Conservation (phyloP, 2,113 vertebrate genomes). For the Mirza zaza region DNA sequence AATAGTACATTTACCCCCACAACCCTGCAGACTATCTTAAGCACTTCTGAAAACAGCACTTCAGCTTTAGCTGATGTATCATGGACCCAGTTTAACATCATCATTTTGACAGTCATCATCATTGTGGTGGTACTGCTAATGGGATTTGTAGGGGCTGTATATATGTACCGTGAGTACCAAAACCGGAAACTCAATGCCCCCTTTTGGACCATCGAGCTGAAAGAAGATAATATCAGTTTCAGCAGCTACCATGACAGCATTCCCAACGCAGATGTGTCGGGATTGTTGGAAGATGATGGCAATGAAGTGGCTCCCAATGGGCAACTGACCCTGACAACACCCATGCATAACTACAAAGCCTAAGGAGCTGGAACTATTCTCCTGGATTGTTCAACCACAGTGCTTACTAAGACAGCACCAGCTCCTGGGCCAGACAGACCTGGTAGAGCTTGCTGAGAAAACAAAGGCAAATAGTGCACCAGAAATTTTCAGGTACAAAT, state of each 20-base stretch:
- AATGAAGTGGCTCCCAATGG: conserved; percentile 94
- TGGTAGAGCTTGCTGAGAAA: conserved; percentile 68
- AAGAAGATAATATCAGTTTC: conserved; percentile 99
- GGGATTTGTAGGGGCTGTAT: conserved; percentile 97
- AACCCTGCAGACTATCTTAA: conserved; percentile 86
- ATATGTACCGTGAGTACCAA: conserved; percentile 96
- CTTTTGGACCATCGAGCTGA: conserved; percentile 99
- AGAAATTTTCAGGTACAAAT: conserved; percentile 62
- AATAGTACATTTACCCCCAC: conserved; percentile 82
- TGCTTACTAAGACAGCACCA: conserved; percentile 53
- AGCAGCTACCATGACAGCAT: conserved; percentile 99
- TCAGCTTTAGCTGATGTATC: conserved; percentile 93
- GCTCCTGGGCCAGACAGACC: conserved; percentile 44
- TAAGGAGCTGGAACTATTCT: conserved; percentile 75
- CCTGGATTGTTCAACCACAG: conserved; percentile 50
- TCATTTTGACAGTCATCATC: conserved; percentile 96
- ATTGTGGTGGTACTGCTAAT: conserved; percentile 94
- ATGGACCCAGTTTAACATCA: conserved; percentile 98
- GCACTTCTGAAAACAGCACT: conserved; percentile 91
- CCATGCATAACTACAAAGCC: conserved; percentile 93
- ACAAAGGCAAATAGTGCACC: conserved; percentile 34
- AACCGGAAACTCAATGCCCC: conserved; percentile 98
- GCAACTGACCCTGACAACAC: conserved; percentile 92
- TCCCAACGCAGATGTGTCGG: conserved; percentile 95
- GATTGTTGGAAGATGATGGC: conserved; percentile 94